Evolutionary conservation across 2,113 vertebrate species (phyloP).

Genomic region (Helogale parvula): DNA sequence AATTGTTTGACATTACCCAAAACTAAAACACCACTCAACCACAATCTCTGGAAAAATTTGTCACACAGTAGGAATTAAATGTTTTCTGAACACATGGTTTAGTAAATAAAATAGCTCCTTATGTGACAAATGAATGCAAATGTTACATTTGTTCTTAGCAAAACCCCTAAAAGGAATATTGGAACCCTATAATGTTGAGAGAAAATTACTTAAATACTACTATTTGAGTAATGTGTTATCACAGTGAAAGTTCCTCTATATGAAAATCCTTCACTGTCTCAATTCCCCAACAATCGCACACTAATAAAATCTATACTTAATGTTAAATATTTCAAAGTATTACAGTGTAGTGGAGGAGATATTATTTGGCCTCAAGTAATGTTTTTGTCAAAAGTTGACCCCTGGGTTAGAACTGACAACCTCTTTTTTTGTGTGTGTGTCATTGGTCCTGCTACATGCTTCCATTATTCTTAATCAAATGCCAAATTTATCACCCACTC

Average conservation of each 20-base stretch:
- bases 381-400: not conserved
- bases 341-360: not conserved
- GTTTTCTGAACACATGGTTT: not conserved
- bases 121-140: not conserved
- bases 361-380: not conserved
- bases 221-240: not conserved
- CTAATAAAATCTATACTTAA: not conserved
- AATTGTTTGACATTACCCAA: not conserved
- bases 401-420: no score
- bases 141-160: not conserved
- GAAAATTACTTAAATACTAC: not conserved
- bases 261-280: not conserved
- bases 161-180: not conserved
- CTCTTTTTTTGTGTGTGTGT: no score
- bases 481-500: not conserved
- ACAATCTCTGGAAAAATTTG: not conserved
- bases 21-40: not conserved
- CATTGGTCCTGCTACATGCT: not conserved
- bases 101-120: not conserved
- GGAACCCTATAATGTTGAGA: not conserved
- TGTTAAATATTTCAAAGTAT: not conserved
- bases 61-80: not conserved
- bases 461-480: not conserved
- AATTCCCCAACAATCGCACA: not conserved
- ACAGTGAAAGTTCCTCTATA: not conserved